A percentile compares a stretch with the other conserved stretches of the same genome.
Conservation (phyloP, 2,113 vertebrate species). For the Pachypanchax playfairii region DNA sequence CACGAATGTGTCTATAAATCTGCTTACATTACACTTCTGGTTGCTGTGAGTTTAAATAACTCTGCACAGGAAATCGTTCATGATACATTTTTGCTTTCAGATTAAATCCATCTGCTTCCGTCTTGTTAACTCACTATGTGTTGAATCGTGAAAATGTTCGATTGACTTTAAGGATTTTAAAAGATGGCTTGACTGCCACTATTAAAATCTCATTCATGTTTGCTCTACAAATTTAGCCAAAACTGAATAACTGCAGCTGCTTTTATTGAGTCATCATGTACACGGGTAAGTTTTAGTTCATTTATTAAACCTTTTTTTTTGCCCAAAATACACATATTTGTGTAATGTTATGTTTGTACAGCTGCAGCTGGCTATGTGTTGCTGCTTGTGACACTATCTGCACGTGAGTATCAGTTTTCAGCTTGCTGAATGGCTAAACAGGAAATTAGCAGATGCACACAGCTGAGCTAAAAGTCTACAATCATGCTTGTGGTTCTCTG, state of each 20-base stretch:
- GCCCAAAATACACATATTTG: not conserved
- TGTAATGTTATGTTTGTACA: not conserved
- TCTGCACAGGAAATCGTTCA: slow-evolving; percentile 58
- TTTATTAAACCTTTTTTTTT: not conserved
- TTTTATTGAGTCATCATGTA: not conserved
- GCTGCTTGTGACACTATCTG: no score
- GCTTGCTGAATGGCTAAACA: not conserved
- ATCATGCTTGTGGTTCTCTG: not conserved
- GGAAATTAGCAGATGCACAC: not conserved
- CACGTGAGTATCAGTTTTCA: not conserved
- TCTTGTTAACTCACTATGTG: slow-evolving; percentile 16
- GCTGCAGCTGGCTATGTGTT: not conserved
- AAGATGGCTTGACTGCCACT: not conserved
- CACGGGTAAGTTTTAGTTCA: not conserved
- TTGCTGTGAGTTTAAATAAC: slow-evolving; percentile 51
- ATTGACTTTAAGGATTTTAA: not conserved
- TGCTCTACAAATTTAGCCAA: not conserved
- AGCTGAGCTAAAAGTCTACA: not conserved
- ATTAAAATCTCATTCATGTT: not conserved
- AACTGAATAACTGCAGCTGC: not conserved
- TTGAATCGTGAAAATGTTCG: slow-evolving; percentile 15
- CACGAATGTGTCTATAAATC: slow-evolving; percentile 37
- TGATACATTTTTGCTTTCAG: slow-evolving; percentile 66
- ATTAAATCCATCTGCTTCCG: slow-evolving; percentile 57
- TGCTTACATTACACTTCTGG: slow-evolving; percentile 29